Conservation (phyloP, 2,888 invertebrate genomes). For the Agrochola lychnidis region DNA sequence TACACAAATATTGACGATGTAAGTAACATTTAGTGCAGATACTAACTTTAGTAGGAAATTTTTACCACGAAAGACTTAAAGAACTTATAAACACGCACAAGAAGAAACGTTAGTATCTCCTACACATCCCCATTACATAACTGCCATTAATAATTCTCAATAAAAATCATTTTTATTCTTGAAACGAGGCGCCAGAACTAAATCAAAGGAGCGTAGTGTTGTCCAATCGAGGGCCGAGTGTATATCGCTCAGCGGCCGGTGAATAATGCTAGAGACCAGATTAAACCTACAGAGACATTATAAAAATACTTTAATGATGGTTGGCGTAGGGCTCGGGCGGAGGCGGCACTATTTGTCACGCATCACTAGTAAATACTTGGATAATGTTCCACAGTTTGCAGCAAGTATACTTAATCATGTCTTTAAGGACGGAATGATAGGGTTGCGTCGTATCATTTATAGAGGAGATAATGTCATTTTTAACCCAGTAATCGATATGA, state of each 20-base stretch:
- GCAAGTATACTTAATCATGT: background rate
- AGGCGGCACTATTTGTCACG: slow-evolving; percentile 56
- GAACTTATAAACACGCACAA: background rate
- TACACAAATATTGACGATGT: no score
- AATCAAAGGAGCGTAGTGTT: slow-evolving; percentile 58
- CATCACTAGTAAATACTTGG: background rate
- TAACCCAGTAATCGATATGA: background rate
- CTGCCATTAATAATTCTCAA: slow-evolving; percentile 57
- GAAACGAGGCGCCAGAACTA: slow-evolving; percentile 54
- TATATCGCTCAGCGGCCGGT: slow-evolving; percentile 86
- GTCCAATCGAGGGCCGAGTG: slow-evolving; percentile 52
- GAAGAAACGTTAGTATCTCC: slow-evolving; percentile 2
- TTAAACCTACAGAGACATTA: slow-evolving; percentile 82
- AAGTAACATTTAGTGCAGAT: background rate
- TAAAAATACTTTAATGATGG: slow-evolving; percentile 71
- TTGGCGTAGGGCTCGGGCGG: slow-evolving; percentile 67
- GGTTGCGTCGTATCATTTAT: background rate
- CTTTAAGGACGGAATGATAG: background rate
- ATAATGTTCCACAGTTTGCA: background rate
- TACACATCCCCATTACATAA: slow-evolving; percentile 52
- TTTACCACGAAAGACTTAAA: background rate
- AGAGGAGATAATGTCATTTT: background rate
- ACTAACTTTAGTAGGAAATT: background rate
- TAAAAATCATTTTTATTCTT: slow-evolving; percentile 54
- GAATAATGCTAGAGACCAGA: slow-evolving; percentile 82